A percentile compares a stretch with the other conserved stretches of the same genome.
phyloP scores from a whole-genome alignment of 2,888 invertebrate genomes.

The Acanthosepion esculentum region DNA sequence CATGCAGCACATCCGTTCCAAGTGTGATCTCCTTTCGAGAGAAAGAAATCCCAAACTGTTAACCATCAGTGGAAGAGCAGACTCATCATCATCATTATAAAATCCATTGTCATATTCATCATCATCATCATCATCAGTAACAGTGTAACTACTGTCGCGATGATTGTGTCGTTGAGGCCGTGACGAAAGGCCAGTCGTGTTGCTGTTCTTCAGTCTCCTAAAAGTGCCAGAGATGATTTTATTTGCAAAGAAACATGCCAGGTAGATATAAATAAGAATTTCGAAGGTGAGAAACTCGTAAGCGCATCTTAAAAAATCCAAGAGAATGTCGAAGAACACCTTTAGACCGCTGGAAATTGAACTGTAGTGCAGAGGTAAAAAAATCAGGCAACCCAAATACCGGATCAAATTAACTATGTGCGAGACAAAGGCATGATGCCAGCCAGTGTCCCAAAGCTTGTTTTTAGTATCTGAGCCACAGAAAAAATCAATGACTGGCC shows the following conservation, averaged over 20 bases:
- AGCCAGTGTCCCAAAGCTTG: background rate
- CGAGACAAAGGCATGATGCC: background rate
- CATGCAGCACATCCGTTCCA: background rate
- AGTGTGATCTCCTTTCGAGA: background rate
- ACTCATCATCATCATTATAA: background rate
- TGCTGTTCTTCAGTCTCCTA: background rate
- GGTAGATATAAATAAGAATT: background rate
- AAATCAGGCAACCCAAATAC: background rate
- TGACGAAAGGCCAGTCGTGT: background rate
- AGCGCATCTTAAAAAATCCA: background rate
- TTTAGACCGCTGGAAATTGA: background rate
- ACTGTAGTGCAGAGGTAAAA: background rate
- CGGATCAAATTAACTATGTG: background rate
- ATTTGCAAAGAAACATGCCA: background rate
- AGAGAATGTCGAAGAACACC: background rate
- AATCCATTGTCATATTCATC: background rate
- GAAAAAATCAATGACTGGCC: background rate
- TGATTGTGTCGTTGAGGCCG: background rate
- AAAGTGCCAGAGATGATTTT: background rate
- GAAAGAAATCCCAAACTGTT: background rate
- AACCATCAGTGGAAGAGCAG: background rate
- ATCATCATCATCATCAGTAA: background rate
- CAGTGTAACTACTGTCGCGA: background rate
- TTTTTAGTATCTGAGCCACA: background rate
- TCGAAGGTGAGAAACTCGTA: background rate